These are phyloP conservation scores for Heteronetta atricapilla DNA, from an alignment of 2,113 vertebrate genomes.

Conservation along the genomic window DNA sequence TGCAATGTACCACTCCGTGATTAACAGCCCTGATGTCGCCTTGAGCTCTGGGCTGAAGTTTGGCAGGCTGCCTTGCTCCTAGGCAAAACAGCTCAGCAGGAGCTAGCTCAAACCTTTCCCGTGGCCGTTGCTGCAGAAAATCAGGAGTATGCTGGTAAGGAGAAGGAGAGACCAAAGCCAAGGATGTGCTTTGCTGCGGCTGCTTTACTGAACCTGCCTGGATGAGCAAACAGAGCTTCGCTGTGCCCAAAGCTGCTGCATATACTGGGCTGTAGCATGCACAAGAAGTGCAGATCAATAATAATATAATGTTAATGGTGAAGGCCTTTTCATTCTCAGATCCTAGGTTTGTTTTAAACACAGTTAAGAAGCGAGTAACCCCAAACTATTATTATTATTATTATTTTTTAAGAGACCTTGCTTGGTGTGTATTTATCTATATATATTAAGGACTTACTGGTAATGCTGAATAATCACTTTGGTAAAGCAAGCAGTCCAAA, in stretches of 20 bases:
- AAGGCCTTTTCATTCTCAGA: background rate
- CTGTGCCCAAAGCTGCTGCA: background rate
- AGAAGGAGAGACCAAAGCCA: background rate
- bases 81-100: background rate
- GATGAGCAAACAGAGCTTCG: background rate
- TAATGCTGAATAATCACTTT: background rate
- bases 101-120: background rate
- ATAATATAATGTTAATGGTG: fast-evolving
- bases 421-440: too few species aligned
- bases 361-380: background rate
- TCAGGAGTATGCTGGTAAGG: background rate
- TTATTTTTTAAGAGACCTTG: too few species aligned
- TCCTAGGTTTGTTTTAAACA: background rate
- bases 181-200: background rate
- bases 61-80: background rate
- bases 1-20: background rate
- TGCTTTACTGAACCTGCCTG: background rate
- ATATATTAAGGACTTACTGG: background rate
- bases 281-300: background rate
- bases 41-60: background rate
- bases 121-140: background rate
- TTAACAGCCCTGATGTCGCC: fast-evolving
- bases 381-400: background rate
- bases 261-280: fast-evolving
- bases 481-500: background rate